phyloP scores from a whole-genome alignment of 2,797 vertebrate species.

The Hippoglossus hippoglossus region DNA sequence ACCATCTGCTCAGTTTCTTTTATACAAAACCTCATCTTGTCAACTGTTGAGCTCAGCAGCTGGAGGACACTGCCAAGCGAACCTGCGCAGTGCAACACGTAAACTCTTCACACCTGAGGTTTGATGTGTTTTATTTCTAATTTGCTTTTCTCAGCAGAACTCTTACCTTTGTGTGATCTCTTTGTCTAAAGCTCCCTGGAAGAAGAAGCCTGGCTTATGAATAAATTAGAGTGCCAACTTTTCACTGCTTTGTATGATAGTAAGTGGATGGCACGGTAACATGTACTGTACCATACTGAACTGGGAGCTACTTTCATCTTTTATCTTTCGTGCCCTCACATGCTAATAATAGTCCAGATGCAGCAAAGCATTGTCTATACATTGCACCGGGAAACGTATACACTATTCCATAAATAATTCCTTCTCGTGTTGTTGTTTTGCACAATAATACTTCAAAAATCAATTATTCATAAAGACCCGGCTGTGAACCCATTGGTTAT shows the following conservation, averaged over 20 bases:
- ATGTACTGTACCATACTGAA: conserved; percentile 68
- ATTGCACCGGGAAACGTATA: conserved; percentile 39
- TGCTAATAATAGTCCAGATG: conserved; percentile 50
- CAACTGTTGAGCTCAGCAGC: conserved; percentile 12
- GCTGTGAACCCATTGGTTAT: conserved; percentile 49
- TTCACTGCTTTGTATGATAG: conserved; percentile 70
- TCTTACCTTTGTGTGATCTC: conserved; percentile 68
- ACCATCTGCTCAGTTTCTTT: neutral
- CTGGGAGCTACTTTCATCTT: conserved; percentile 64
- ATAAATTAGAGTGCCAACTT: conserved; percentile 81
- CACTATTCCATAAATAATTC: conserved; percentile 69
- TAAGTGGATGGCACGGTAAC: conserved; percentile 74
- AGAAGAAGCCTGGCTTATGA: conserved; percentile 76
- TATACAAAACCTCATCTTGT: conserved; percentile 2
- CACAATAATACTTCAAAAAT: conserved; percentile 45
- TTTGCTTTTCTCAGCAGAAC: conserved; percentile 76
- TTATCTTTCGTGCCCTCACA: neutral
- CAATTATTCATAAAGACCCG: conserved; percentile 62
- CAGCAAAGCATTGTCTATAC: conserved; percentile 44
- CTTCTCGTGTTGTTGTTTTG: conserved; percentile 32
- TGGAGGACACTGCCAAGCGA: conserved; percentile 25
- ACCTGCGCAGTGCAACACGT: conserved; percentile 29
- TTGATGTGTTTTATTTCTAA: conserved; percentile 77
- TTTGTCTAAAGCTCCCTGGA: conserved; percentile 76
- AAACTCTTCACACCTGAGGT: conserved; percentile 30